phyloP scores from a whole-genome alignment of 92 coral and sea anemone species.

The Pocillopora meandrina region DNA sequence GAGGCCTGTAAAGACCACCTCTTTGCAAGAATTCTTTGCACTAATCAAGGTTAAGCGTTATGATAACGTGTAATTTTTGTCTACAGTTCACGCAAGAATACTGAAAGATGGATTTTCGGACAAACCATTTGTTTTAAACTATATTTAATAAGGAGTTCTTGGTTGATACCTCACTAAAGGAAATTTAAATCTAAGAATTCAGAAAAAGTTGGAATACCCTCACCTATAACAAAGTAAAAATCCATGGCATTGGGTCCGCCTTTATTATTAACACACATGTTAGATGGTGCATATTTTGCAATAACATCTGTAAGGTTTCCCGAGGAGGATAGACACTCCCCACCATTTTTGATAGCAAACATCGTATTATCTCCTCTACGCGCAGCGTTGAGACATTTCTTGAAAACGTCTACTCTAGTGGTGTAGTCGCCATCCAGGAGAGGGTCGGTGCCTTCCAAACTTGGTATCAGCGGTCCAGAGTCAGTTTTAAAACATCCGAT shows the following conservation, averaged over 20 bases:
- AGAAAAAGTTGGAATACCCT: too few relatives aligned
- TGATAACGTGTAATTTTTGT: too few relatives aligned
- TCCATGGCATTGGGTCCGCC: constrained; percentile 22
- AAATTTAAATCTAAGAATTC: too few relatives aligned
- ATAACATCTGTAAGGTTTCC: not conserved
- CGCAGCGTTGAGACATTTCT: constrained; percentile 27
- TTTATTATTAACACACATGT: not conserved
- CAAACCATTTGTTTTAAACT: too few relatives aligned
- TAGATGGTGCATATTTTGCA: not conserved
- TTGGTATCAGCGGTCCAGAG: constrained; percentile 4
- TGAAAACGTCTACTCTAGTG: not conserved
- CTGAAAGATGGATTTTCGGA: too few relatives aligned
- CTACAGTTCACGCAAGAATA: too few relatives aligned
- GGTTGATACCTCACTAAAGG: too few relatives aligned
- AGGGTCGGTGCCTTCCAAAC: constrained; percentile 17
- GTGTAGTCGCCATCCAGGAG: not conserved
- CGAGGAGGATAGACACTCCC: constrained; percentile 5
- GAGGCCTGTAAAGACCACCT: too few relatives aligned
- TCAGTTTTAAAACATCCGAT: constrained; percentile 20
- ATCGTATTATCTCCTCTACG: constrained; percentile 11
- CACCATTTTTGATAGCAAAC: constrained; percentile 13
- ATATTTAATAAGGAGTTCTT: too few relatives aligned
- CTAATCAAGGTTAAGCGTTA: too few relatives aligned
- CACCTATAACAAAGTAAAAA: constrained; percentile 1
- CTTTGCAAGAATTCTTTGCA: too few relatives aligned